Evolutionary conservation across 2,797 vertebrate species (phyloP).

Genomic region (Mallotus villosus): DNA sequence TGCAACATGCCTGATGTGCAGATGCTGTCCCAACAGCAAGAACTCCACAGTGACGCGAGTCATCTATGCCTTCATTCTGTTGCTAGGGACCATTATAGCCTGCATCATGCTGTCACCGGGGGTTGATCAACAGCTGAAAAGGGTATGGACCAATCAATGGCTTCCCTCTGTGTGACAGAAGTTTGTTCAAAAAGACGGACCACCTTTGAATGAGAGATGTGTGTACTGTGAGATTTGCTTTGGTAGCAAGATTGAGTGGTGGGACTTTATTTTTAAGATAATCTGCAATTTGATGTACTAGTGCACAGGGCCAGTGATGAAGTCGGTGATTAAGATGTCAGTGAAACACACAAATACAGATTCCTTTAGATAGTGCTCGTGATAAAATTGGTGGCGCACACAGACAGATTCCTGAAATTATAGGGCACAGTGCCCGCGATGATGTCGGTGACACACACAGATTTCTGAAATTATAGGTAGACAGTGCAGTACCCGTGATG

Average conservation of each 20-base stretch:
- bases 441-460: no score
- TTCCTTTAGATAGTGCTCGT: no score
- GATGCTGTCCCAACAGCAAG: conserved; percentile 82
- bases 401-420: no score
- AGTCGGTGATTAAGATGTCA: no score
- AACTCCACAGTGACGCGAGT: conserved; percentile 88
- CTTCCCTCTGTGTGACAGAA: conserved; percentile 3
- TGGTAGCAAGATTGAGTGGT: neutral
- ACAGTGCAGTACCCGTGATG: no score
- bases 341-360: no score
- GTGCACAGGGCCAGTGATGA: no score
- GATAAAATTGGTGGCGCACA: no score
- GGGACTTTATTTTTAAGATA: no score
- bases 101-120: conserved; percentile 85
- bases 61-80: conserved; percentile 83
- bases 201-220: neutral
- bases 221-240: neutral
- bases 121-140: conserved; percentile 82
- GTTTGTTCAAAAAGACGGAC: neutral
- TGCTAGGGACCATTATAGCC: conserved; percentile 82
- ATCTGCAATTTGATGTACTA: no score
- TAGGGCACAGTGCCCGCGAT: no score
- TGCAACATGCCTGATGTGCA: conserved; percentile 83
- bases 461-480: no score
- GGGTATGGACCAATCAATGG: conserved; percentile 64